Percentiles rank a stretch among this genome's conserved stretches.
These are phyloP conservation scores for Athene cunicularia DNA, from an alignment of 2,113 vertebrate species.

Conservation along the genomic window DNA sequence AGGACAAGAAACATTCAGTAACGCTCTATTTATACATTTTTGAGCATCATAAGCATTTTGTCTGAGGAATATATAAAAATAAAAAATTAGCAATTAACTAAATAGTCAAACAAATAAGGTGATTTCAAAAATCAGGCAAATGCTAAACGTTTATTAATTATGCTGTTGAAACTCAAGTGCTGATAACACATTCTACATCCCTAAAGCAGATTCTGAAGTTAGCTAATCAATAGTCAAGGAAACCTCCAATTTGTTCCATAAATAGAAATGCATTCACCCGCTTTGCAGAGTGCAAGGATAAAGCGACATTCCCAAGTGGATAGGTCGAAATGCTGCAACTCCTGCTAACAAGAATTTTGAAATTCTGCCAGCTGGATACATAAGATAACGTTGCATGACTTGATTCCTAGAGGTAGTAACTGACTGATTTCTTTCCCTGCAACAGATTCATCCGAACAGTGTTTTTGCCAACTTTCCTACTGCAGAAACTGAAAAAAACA, in stretches of 20 bases:
- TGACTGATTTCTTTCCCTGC: background rate
- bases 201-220: background rate
- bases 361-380: background rate
- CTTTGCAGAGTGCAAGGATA: background rate
- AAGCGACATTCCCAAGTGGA: background rate
- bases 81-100: background rate
- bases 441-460: background rate
- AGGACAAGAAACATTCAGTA: background rate
- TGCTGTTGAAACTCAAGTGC: background rate
- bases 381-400: background rate
- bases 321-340: background rate
- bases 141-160: background rate
- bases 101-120: background rate
- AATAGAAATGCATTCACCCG: background rate
- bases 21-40: background rate
- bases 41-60: background rate
- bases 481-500: background rate
- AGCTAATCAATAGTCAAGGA: background rate
- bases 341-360: background rate
- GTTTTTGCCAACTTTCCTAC: background rate
- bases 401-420: background rate
- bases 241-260: background rate
- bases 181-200: background rate
- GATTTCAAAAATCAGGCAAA: background rate
- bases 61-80: background rate